These are phyloP conservation scores for Ethmia dodecea DNA, from an alignment of 2,888 invertebrate species.

Conservation along the genomic window DNA sequence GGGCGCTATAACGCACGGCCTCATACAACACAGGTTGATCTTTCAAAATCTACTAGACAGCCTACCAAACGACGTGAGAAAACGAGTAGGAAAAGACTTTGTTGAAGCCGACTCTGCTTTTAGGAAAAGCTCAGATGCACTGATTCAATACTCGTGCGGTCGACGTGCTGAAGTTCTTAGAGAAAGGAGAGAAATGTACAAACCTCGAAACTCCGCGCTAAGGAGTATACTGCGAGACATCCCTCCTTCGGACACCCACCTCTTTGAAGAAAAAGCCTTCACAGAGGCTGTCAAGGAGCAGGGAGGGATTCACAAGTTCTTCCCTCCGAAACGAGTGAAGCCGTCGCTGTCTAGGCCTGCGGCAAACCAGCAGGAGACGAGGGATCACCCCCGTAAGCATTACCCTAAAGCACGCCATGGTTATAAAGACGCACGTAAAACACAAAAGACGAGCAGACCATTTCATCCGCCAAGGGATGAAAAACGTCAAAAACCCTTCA, in stretches of 20 bases:
- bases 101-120: background rate
- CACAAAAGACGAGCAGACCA: no score
- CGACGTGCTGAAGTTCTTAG: constrained; percentile 1
- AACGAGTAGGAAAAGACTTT: background rate
- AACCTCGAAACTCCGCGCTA: background rate
- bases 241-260: background rate
- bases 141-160: constrained; percentile 2
- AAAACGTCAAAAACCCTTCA: no score
- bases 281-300: background rate
- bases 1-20: constrained; percentile 13
- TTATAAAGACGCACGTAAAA: no score
- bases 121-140: background rate
- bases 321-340: background rate
- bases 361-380: no score
- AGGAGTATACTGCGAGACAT: no score
- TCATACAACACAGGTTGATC: constrained; percentile 8
- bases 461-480: no score
- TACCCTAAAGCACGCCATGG: no score
- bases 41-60: constrained; percentile 5
- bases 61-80: background rate
- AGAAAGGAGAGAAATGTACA: background rate
- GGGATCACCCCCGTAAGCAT: no score
- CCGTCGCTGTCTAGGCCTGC: no score
- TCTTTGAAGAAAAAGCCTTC: constrained; percentile 4
- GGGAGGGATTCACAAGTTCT: background rate